Base-by-base conservation (phyloP, 1,140 invertebrate species). In the Macrotrachela quadricornifera region DNA sequence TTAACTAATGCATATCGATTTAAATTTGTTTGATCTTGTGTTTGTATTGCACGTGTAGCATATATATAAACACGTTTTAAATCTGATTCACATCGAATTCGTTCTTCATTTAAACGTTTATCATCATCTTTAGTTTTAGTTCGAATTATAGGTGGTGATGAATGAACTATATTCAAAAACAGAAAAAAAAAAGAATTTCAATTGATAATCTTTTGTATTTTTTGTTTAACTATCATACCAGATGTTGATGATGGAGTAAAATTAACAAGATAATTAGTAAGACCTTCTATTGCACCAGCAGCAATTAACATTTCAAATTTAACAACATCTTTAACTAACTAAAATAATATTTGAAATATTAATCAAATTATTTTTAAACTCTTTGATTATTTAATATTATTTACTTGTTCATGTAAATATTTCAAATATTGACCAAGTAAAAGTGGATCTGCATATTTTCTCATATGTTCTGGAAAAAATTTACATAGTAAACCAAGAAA, bases 251-350 rank as follows among this genome's bases (percentile, higher is more conserved):
- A 62, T 46, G 65, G 63, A 45, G 65, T 65, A 57, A 69, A 69
- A 49, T 68, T 62, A 38, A 63, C 57, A 9, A 70, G 50, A 47
- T 59, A 63, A 42, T 59, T 56, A 36, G 59, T 62, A 17, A 69
- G 59, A 12, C 65, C 67, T 46, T 63, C 59, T 37, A 70, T 51
- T 58, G 64, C 66, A n/a, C 67, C 68, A 48, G 61, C 56, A 52
- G 69, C 66, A 15, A 67, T 57, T 15, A 59, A 37, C 21, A 66
- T 36, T 51, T 68, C 65, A 15, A 64, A 60, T 54, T 67, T 64
- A 40, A 59, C 60, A 14, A 61, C 61, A 45, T 65, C 65, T 41
- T 59, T 57, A 39, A 56, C 64, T 62, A 67, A 65, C 64, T 67
- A 50, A 14, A 46, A 58, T n/a, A n/a, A n/a, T n/a, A n/a, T n/a